Evolutionary conservation across 2,113 vertebrate genomes (phyloP).

Genomic region (Nanger granti): DNA sequence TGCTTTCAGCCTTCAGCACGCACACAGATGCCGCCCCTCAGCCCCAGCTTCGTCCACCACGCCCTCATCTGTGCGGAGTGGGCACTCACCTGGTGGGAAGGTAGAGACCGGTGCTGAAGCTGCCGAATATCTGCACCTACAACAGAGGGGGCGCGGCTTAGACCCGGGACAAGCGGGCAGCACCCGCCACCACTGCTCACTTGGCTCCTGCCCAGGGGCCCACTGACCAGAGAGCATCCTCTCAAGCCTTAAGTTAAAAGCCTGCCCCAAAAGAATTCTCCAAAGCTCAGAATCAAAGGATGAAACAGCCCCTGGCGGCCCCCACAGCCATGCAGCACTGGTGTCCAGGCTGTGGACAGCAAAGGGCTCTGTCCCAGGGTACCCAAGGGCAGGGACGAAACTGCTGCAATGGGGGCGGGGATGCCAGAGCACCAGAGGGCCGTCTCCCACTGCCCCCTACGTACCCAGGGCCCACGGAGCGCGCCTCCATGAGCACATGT

Average conservation of each 20-base stretch:
- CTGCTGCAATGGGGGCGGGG: background rate
- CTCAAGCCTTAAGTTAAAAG: background rate
- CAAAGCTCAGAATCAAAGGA: background rate
- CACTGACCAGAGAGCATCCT: background rate
- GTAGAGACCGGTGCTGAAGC: slow-evolving; percentile 98
- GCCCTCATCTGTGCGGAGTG: rapidly evolving
- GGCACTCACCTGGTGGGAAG: slow-evolving; percentile 93
- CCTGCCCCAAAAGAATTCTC: background rate
- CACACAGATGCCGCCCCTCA: background rate
- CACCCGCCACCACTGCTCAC: rapidly evolving
- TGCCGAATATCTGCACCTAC: slow-evolving; percentile 98
- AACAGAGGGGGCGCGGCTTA: background rate
- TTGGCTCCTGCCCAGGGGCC: rapidly evolving
- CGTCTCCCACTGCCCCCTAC: rapidly evolving
- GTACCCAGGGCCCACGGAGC: rapidly evolving
- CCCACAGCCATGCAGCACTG: no score
- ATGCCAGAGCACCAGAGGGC: background rate
- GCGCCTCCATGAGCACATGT: rapidly evolving
- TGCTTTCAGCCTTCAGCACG: background rate
- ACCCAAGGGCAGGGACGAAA: background rate
- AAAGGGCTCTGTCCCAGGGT: background rate
- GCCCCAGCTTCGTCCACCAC: no score
- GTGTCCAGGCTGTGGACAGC: no score
- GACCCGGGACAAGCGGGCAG: background rate
- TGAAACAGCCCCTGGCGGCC: no score